phyloP scores from a whole-genome alignment of 1,140 invertebrate species.

The Bursaphelenchus mucronatus region DNA sequence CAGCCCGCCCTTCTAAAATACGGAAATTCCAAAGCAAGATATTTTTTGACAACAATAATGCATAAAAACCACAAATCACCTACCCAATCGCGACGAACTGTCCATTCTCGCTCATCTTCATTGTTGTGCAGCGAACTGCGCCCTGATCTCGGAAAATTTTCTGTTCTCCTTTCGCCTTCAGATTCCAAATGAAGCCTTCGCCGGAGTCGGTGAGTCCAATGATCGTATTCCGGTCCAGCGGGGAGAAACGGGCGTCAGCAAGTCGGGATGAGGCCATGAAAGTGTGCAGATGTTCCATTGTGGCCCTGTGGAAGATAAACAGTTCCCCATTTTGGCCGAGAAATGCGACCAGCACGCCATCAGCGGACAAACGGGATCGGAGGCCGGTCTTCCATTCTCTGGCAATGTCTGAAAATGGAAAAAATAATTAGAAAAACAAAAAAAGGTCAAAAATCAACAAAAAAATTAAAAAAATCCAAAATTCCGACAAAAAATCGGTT shows the following conservation, averaged over 20 bases:
- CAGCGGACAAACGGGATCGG: constrained; percentile 23
- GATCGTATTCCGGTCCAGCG: constrained; percentile 35
- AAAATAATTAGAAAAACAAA: constrained; percentile 1
- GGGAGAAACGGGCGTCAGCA: constrained; percentile 44
- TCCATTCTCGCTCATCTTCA: constrained; percentile 34
- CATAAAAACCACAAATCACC: neutral
- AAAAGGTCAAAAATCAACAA: no score
- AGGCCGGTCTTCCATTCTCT: constrained; percentile 3
- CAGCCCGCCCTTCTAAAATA: no score
- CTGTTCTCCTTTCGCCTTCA: constrained; percentile 22
- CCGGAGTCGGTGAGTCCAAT: constrained; percentile 32
- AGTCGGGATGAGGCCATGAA: constrained; percentile 28
- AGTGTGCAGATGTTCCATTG: constrained; percentile 49
- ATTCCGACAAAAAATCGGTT: neutral
- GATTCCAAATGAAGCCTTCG: constrained; percentile 41
- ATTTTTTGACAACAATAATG: neutral
- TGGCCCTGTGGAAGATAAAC: constrained; percentile 38
- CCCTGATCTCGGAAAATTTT: constrained; percentile 36
- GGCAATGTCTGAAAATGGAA: constrained; percentile 22
- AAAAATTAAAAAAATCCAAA: neutral
- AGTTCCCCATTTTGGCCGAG: constrained; percentile 28
- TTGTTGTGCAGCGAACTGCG: constrained; percentile 31
- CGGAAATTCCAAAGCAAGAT: neutral
- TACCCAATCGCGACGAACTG: constrained; percentile 47
- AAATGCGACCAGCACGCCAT: constrained; percentile 38